Evolutionary conservation across 2,888 invertebrate species (phyloP), one percentile per base, ranked within the genome.

Genomic region (Leptothorax acervorum): DNA sequence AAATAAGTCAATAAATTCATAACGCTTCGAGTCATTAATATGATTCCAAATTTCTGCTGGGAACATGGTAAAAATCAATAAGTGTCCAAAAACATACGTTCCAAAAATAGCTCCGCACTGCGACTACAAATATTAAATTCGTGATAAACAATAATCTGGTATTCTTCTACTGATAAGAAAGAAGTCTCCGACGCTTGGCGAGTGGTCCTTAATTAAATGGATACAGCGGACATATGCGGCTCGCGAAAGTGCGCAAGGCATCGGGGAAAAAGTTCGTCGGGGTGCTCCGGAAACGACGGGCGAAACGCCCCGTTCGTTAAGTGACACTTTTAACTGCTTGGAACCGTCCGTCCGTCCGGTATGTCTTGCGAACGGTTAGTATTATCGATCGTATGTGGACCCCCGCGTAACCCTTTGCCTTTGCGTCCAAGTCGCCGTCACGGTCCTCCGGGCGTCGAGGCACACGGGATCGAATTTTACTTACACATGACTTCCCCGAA

Each of bases 301-400:
- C 83, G 87, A 91, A 88, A 92, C 92, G 91, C 91, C 91, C 93
- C 90, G 87, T 91, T 92, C 90, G 73, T 89, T 81, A 90, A 92
- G 91, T 93, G 92, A 93, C 93, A 94, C 91, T 92, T 90, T 60
- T 81, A 62, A 74, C 82, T 6, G 35, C 6, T 35, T 23, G 23
- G 0, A 23, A 23, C 23, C 84, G 82, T 89, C 84, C 70, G 60
- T 79, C 82, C 85, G 79, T 90, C 84, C 66, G 60, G 62, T 87
- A 90, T 89, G 88, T 90, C 87, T 88, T 87, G 81, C 79, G 81
- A 91, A 91, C 88, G 89, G 92, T 90, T 92, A 90, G 92, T 92
- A 90, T 88, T 93, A 93, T 93, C 92, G 93, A 93, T 93, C 93
- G 90, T 79, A 88, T 75, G 88, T 83, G 82, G 74, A 45, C 66